phyloP scores from a whole-genome alignment of 2,888 invertebrate species.

The Cylloceria caligata region DNA sequence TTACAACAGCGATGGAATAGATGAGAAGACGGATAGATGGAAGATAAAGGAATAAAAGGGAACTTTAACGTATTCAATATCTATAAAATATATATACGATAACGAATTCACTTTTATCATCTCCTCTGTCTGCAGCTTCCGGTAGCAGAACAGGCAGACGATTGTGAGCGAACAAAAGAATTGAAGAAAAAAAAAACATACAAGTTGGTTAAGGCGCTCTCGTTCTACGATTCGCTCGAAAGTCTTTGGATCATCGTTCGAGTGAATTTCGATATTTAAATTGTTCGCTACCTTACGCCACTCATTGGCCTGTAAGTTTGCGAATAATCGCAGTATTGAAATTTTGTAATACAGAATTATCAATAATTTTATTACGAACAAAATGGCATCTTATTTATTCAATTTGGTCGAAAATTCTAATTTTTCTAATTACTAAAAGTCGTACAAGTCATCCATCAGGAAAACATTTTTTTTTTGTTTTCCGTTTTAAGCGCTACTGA shows the following conservation, averaged over 20 bases:
- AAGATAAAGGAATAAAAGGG: conserved; percentile 7
- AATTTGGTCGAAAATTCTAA: neutral
- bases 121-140: conserved; percentile 16
- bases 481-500: neutral
- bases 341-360: neutral
- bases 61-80: conserved; percentile 35
- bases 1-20: neutral
- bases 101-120: conserved; percentile 55
- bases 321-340: neutral
- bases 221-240: neutral
- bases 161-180: conserved; percentile 12
- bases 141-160: conserved; percentile 21
- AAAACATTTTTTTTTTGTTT: neutral
- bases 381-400: neutral
- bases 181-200: conserved; percentile 14
- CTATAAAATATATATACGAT: conserved; percentile 50
- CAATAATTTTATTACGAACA: neutral
- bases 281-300: conserved; percentile 7
- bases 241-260: conserved; percentile 12
- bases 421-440: neutral
- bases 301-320: neutral
- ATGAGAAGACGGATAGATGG: neutral
- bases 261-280: conserved; percentile 7
- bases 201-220: neutral
- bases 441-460: neutral